Conservation (phyloP, 2,113 vertebrate genomes). For the Deroptyus accipitrinus region DNA sequence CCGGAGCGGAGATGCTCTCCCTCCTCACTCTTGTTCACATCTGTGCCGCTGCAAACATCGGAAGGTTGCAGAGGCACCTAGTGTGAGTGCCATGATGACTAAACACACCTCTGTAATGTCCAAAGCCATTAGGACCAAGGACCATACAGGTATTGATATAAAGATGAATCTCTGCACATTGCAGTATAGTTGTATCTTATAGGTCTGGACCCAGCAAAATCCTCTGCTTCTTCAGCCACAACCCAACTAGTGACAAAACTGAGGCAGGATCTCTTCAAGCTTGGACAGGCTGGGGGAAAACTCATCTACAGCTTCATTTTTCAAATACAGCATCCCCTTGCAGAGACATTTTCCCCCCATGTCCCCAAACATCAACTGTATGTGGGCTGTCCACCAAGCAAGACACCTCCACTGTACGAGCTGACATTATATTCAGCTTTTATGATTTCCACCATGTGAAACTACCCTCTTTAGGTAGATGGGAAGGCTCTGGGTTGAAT, state of each 20-base stretch:
- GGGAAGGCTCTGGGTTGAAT: neutral
- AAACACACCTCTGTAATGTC: neutral
- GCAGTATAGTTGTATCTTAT: neutral
- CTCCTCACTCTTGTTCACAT: neutral
- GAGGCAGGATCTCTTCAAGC: neutral
- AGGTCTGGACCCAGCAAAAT: neutral
- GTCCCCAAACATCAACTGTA: neutral
- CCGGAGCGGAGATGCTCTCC: neutral
- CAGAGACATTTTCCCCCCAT: neutral
- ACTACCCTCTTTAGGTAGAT: neutral
- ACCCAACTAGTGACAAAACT: neutral
- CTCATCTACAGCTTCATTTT: neutral
- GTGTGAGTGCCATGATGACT: neutral
- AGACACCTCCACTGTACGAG: neutral
- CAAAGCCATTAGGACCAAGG: neutral
- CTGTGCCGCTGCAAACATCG: neutral
- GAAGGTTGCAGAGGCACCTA: neutral
- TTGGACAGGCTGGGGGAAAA: rapidly evolving
- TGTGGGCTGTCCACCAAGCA: neutral
- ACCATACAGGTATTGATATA: neutral
- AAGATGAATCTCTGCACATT: neutral
- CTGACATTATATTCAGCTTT: neutral
- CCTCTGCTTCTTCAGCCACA: neutral
- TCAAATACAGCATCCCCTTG: neutral
- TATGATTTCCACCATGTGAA: neutral